A percentile compares a stretch with the other conserved stretches of the same genome.
phyloP scores from a whole-genome alignment of 2,113 vertebrate species.

The Caloenas nicobarica region DNA sequence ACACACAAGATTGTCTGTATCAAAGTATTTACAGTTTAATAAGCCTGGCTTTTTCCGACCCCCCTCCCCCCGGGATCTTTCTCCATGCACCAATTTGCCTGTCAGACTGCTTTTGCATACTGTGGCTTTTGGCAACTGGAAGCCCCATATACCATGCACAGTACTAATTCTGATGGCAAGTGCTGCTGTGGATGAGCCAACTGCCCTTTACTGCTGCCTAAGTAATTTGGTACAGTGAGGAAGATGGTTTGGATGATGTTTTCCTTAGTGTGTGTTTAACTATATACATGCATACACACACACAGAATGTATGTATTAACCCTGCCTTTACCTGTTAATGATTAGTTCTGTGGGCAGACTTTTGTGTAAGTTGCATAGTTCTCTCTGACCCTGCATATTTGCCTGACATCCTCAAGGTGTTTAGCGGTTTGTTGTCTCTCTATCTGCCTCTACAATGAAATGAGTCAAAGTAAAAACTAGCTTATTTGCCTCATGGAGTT shows the following conservation, averaged over 20 bases:
- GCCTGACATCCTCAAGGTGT: not conserved
- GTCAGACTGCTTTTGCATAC: not conserved
- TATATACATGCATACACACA: not conserved
- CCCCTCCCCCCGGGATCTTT: not conserved
- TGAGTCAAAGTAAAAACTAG: not conserved
- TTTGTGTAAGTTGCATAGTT: not conserved
- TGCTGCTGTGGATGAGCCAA: not conserved
- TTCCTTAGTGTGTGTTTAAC: not conserved
- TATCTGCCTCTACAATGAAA: not conserved
- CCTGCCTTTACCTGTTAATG: not conserved
- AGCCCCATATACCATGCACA: not conserved
- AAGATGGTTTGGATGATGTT: not conserved
- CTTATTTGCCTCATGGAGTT: not conserved
- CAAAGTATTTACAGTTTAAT: not conserved
- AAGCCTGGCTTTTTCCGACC: not conserved
- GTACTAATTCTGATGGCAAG: not conserved
- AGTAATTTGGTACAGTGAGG: not conserved
- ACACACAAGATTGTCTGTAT: not conserved
- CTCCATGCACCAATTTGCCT: not conserved
- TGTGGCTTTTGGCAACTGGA: not conserved
- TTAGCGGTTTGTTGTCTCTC: not conserved
- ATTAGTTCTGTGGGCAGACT: not conserved
- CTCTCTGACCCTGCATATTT: not conserved
- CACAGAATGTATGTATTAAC: not conserved
- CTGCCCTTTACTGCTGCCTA: not conserved